phyloP scores from a whole-genome alignment of 2,113 vertebrate genomes.

The Eulemur rufifrons region DNA sequence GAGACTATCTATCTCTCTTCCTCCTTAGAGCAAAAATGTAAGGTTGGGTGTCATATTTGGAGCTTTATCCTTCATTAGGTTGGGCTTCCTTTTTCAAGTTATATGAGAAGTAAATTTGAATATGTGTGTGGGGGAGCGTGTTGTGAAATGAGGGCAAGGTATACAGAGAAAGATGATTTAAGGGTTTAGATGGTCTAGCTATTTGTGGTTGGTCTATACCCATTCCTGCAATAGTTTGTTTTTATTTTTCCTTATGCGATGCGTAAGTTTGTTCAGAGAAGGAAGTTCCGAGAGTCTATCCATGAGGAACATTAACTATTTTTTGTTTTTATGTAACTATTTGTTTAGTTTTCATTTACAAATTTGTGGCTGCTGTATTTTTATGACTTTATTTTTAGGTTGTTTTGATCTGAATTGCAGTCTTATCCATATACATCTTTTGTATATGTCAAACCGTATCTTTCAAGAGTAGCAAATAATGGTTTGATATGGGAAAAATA shows the following conservation, averaged over 20 bases:
- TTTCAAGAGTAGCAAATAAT: neutral
- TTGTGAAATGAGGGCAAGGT: neutral
- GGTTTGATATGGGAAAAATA: neutral
- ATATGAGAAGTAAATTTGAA: neutral
- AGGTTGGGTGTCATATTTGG: neutral
- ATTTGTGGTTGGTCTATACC: neutral
- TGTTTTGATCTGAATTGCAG: neutral
- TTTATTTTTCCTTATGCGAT: neutral
- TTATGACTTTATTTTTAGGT: neutral
- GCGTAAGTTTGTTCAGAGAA: neutral
- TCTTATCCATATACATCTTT: neutral
- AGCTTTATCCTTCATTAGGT: neutral
- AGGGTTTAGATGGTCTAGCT: neutral
- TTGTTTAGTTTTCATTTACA: slow-evolving; percentile 34
- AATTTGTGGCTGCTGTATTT: neutral
- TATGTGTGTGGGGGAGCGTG: neutral
- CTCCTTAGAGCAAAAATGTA: neutral
- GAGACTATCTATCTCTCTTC: neutral
- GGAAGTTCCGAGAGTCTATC: slow-evolving; percentile 61
- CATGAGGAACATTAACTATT: neutral
- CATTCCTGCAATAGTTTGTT: neutral
- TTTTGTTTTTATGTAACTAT: slow-evolving; percentile 27
- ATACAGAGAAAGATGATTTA: neutral
- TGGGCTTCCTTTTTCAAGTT: neutral
- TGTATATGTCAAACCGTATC: neutral